These are phyloP conservation scores for Sciurus niger DNA, from an alignment of 2,113 vertebrate genomes.

Conservation along the genomic window DNA sequence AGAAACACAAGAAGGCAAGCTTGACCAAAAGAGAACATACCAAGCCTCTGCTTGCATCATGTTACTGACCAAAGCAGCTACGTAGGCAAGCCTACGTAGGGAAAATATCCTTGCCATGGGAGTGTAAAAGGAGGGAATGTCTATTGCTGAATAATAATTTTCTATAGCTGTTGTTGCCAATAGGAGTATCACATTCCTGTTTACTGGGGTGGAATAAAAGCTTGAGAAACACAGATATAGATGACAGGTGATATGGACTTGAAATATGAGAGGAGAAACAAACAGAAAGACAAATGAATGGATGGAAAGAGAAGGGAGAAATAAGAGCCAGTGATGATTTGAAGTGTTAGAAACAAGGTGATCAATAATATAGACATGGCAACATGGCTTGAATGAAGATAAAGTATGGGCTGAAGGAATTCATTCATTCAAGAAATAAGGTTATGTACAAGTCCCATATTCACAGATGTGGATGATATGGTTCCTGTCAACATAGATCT, in stretches of 20 bases:
- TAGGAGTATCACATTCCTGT: neutral
- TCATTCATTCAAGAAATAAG: constrained; percentile 1
- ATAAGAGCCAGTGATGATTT: neutral
- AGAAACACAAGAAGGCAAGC: neutral
- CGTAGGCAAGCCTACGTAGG: neutral
- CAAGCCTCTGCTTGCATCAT: neutral
- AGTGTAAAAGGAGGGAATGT: neutral
- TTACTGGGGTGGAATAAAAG: neutral
- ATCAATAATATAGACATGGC: neutral
- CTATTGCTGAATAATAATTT: neutral
- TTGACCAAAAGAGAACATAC: neutral
- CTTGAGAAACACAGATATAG: neutral
- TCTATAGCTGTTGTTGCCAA: neutral
- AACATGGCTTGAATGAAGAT: constrained; percentile 43
- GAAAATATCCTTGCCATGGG: neutral
- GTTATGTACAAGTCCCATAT: neutral
- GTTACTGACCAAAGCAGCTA: neutral
- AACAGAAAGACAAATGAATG: neutral
- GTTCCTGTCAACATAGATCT: neutral
- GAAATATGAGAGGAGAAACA: constrained; percentile 10
- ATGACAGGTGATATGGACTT: neutral
- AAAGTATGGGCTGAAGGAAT: neutral
- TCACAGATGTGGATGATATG: neutral
- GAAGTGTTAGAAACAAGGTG: neutral
- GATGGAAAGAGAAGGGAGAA: neutral